A percentile compares a stretch with the other conserved stretches of the same genome.
Conservation (phyloP, 2,797 vertebrate genomes). For the Lutra lutra region DNA sequence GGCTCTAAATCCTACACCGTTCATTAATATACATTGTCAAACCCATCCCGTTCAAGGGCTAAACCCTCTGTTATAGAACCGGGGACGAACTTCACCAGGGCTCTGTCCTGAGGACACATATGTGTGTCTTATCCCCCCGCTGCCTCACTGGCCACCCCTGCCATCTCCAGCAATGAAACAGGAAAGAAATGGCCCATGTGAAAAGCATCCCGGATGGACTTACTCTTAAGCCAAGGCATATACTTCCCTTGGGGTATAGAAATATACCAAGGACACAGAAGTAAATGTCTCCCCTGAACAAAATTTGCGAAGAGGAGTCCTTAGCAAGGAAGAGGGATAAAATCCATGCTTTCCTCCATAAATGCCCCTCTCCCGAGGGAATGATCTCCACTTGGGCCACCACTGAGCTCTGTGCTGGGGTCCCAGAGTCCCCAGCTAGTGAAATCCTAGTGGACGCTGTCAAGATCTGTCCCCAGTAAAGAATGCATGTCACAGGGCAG, state of each 20-base stretch:
- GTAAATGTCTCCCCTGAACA: background rate
- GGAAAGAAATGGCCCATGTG: background rate
- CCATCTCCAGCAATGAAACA: background rate
- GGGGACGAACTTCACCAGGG: background rate
- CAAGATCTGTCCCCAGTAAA: background rate
- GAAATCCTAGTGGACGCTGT: background rate
- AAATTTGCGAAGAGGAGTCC: background rate
- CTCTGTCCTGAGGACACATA: background rate
- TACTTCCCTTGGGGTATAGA: background rate
- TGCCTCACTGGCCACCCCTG: too few relatives aligned
- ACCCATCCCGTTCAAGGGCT: background rate
- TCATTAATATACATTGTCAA: background rate
- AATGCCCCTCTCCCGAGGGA: background rate
- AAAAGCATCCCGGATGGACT: background rate
- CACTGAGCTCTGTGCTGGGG: background rate
- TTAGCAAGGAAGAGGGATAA: background rate
- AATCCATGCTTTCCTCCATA: background rate
- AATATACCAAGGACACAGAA: background rate
- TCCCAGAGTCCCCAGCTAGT: background rate
- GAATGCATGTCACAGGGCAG: background rate
- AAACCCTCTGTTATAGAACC: too few relatives aligned
- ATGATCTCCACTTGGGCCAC: background rate
- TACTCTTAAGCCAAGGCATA: background rate
- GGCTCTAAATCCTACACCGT: background rate
- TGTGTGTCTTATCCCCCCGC: background rate